Base-by-base conservation (phyloP, 1,140 invertebrate species). In the silkworm (Bombyx mori) region DNA sequence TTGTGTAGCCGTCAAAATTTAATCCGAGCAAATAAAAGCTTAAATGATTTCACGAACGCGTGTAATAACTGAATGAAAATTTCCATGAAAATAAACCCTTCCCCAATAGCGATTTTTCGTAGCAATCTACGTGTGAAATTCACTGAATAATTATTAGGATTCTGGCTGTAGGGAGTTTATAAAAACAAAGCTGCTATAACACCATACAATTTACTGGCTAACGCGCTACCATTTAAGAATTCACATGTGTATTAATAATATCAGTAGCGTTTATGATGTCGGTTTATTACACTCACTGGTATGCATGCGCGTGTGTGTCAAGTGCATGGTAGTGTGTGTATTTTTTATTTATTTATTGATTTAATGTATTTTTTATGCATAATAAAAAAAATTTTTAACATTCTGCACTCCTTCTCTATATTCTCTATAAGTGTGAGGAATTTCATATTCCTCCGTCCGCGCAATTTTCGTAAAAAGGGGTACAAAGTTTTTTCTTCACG, bases 11-110 rank as follows among this genome's bases (percentile, higher is more conserved):
- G 10, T 51, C 42, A 51, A n/a, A 44, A 18, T 22, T 46, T 54
- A 44, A 54, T 54, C 53, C 53, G 44, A 18, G 22, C 44, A 54
- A 54, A 54, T 54, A 54, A 54, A 53, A 18, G 52, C 52, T 53
- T 53, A 9, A 53, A 54, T 22, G 43, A 54, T 44, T 54, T 8
- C 44, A 9, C 45, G 12, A 43, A 54, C 8, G 7, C 53, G 8
- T 26, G 12, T 54, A 22, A 6, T 45, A 54, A 54, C 45, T 54
- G n/a, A 54, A 45, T 45, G 43, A 22, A 54, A 45, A 54, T 44
- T 12, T 22, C n/a, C 53, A 44, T 54, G 26, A 46, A 54, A 54
- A 45, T 53, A 18, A 54, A 45, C 53, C 26, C 22, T 42, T 42
- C 26, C 42, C 22, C 44, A 44, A 45, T 46, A 54, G 26, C 12